A percentile compares a stretch with the other conserved stretches of the same genome.
phyloP scores from a whole-genome alignment of 2,888 invertebrate genomes.

The Patella ulyssiponensis region DNA sequence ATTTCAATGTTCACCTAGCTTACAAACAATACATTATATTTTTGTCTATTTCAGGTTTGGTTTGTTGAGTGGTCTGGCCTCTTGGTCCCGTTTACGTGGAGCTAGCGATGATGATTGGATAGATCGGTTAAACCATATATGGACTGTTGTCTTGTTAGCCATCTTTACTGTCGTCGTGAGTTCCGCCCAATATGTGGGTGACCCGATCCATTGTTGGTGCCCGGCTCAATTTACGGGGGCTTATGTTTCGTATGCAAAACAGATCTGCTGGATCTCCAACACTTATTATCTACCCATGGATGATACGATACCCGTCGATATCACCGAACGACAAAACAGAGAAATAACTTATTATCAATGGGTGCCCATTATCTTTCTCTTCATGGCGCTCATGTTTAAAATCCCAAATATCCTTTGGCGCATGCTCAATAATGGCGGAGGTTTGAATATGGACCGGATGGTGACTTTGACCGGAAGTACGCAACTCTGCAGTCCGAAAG shows the following conservation, averaged over 20 bases:
- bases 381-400: conserved; percentile 63
- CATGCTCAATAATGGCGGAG: conserved; percentile 50
- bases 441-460: conserved; percentile 60
- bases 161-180: conserved; percentile 61
- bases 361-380: conserved; percentile 62
- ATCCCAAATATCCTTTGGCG: conserved; percentile 60
- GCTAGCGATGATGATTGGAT: conserved; percentile 63
- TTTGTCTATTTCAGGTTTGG: conserved; percentile 44
- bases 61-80: conserved; percentile 54
- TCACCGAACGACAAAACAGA: conserved; percentile 44
- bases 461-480: conserved; percentile 59
- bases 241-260: conserved; percentile 56
- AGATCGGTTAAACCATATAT: conserved; percentile 59
- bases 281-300: conserved; percentile 62
- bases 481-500: conserved; percentile 51
- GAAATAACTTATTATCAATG: conserved; percentile 64
- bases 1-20: too few species aligned
- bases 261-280: conserved; percentile 63
- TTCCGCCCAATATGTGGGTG: conserved; percentile 59
- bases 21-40: not conserved
- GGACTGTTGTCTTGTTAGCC: conserved; percentile 56
- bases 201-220: conserved; percentile 61
- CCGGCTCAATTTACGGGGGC: conserved; percentile 57
- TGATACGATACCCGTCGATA: conserved; percentile 51
- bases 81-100: conserved; percentile 54